A percentile compares a stretch with the other conserved stretches of the same genome.
Conservation (phyloP, 1,140 invertebrate species). For the Drosophila seguyi region DNA sequence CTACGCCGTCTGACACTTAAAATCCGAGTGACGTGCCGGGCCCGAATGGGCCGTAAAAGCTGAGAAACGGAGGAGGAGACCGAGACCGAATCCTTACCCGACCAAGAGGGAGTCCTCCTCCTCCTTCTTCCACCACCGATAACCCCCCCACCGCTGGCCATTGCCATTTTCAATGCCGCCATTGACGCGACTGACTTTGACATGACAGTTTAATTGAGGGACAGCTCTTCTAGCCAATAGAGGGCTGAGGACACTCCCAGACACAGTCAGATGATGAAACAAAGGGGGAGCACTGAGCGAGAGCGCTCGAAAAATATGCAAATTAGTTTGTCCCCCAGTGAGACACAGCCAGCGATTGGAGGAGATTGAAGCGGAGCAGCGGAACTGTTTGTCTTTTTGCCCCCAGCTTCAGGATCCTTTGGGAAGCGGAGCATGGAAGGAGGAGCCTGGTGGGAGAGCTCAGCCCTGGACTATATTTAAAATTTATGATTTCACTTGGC, state of each 20-base stretch:
- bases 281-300: slow-evolving; percentile 17
- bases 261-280: slow-evolving; percentile 4
- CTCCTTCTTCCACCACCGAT: background rate
- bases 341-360: slow-evolving; percentile 26
- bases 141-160: slow-evolving; percentile 19
- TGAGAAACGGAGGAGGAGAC: background rate
- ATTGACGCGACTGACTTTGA: slow-evolving; percentile 73
- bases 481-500: slow-evolving; percentile 66
- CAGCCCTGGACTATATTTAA: slow-evolving; percentile 60
- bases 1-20: slow-evolving; percentile 31
- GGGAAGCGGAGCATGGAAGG: background rate
- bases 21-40: slow-evolving; percentile 39
- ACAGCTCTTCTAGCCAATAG: slow-evolving; percentile 25
- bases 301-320: slow-evolving; percentile 64
- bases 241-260: background rate
- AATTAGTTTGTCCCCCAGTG: slow-evolving; percentile 63
- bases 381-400: slow-evolving; percentile 34
- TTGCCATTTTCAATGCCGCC: slow-evolving; percentile 34
- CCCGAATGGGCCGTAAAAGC: slow-evolving; percentile 42
- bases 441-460: too few species aligned
- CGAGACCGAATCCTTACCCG: slow-evolving; percentile 2
- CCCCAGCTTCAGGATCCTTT: slow-evolving; percentile 13
- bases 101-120: too few species aligned
- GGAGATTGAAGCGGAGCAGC: slow-evolving; percentile 24
- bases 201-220: slow-evolving; percentile 81